These are phyloP conservation scores for Potamarius usumacintae DNA, from an alignment of 2,113 vertebrate genomes.

Conservation along the genomic window DNA sequence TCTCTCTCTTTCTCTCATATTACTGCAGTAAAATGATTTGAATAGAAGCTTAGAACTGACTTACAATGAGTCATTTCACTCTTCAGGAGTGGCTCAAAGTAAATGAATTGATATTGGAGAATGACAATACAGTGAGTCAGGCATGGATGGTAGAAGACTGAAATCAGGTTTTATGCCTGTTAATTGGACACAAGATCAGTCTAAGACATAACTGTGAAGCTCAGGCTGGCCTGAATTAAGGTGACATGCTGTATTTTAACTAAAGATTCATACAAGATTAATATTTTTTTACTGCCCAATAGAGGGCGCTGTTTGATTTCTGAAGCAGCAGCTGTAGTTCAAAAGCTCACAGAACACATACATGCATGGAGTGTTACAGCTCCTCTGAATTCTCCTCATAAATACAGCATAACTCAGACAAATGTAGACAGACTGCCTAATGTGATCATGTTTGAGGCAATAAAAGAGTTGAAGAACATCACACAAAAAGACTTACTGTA, in stretches of 20 bases:
- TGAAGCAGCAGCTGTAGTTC: background rate
- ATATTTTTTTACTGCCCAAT: background rate
- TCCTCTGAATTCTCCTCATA: background rate
- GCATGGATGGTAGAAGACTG: background rate
- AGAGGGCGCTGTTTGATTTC: slow-evolving; percentile 26
- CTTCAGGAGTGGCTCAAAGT: background rate
- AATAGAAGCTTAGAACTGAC: background rate
- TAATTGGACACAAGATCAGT: background rate
- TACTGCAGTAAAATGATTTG: background rate
- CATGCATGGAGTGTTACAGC: background rate
- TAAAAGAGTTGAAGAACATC: background rate
- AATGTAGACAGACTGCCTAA: background rate
- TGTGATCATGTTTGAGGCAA: background rate
- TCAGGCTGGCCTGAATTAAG: background rate
- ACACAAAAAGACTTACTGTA: background rate
- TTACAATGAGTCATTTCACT: background rate
- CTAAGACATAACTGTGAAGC: background rate
- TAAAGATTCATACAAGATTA: background rate
- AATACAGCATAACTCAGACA: background rate
- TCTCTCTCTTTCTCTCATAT: background rate
- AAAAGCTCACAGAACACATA: background rate
- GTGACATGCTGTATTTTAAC: background rate
- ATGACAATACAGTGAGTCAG: background rate
- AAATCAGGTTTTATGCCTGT: background rate
- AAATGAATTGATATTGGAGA: slow-evolving; percentile 8